Base-by-base conservation (phyloP, 2,888 invertebrate genomes). In the Sericinus montela region DNA sequence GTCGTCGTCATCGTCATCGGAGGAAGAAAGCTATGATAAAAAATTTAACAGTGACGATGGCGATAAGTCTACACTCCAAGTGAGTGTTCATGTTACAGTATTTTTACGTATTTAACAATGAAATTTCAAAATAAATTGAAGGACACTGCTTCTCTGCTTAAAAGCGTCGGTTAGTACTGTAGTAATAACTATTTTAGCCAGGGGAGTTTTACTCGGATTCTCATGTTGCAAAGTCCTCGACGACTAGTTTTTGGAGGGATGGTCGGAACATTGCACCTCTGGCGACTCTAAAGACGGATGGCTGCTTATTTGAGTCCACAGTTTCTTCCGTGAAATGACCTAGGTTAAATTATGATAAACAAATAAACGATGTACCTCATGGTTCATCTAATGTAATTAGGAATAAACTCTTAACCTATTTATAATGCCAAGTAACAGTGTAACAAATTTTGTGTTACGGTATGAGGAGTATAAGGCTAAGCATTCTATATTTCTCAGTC, bases 281-380 rank as follows among this genome's bases (percentile, higher is more conserved):
- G 42, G 91, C 92, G 11, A 91, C 91, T 9, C 91, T 92, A 0
- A 92, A 92, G 73, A 91, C 90, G 11, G 91, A 91, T 60, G 90
- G 90, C 65, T 90, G 91, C 73, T 78, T 91, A 64, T 87, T 90
- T 63, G 91, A 91, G 63, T 89, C 91, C 14, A 80, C 81, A 37
- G 75, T 90, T 58, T 90, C 91, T 51, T 84, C 84, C 48, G 83
- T 84, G 60, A 89, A 91, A 67, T 69, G 80, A 72, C 80, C 78
- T 75, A 90, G 78, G 64, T 66, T 84, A 65, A 72, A 71, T 51
- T 81, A 85, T 39, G 83, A 85, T 54, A 87, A 79, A 60, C 84
- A 80, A 69, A 64, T 67, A 43, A 75, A 75, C 70, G 79, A 84
- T 63, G 81, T 79, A 75, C 80, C 82, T 73, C 86, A 87, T 56